Evolutionary conservation across 2,888 invertebrate species (phyloP).

Genomic region (Drosophila engyochracea): DNA sequence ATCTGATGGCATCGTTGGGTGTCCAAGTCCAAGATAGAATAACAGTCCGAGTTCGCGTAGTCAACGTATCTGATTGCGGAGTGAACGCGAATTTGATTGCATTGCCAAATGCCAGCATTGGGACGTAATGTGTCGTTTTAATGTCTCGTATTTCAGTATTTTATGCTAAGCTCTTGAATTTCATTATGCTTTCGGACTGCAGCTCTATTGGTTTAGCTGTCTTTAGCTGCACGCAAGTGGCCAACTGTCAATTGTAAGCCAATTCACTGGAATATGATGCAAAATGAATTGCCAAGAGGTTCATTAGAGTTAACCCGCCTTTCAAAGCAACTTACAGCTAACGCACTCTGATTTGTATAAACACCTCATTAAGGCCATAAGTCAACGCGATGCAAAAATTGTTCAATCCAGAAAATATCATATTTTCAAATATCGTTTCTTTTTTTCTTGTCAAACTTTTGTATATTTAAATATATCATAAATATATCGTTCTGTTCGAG

Average conservation of each 20-base stretch:
- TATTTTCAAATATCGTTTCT: not conserved
- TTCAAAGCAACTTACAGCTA: slow-evolving; percentile 11
- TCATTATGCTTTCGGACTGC: slow-evolving; percentile 44
- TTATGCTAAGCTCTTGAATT: slow-evolving; percentile 50
- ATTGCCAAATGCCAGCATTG: slow-evolving; percentile 56
- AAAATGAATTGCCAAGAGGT: slow-evolving; percentile 27
- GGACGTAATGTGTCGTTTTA: slow-evolving; percentile 64
- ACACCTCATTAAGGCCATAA: slow-evolving; percentile 6
- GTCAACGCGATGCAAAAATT: not conserved
- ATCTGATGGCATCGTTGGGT: slow-evolving; percentile 52
- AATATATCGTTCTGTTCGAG: not conserved
- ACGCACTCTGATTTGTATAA: slow-evolving; percentile 6
- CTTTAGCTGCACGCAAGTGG: slow-evolving; percentile 35
- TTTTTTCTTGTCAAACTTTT: not conserved
- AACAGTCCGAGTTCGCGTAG: slow-evolving; percentile 13
- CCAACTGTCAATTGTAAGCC: slow-evolving; percentile 67
- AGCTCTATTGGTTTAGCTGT: slow-evolving; percentile 24
- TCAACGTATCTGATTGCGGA: slow-evolving; percentile 58
- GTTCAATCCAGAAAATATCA: not conserved
- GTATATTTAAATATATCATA: not conserved
- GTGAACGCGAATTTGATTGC: slow-evolving; percentile 56
- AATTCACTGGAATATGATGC: slow-evolving; percentile 52
- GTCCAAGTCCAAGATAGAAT: slow-evolving; percentile 2
- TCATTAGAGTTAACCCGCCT: slow-evolving; percentile 39
- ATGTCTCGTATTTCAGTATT: slow-evolving; percentile 56